These are phyloP conservation scores for Leucoraja ocellata DNA, from an alignment of 2,797 vertebrate species.

Conservation along the genomic window DNA sequence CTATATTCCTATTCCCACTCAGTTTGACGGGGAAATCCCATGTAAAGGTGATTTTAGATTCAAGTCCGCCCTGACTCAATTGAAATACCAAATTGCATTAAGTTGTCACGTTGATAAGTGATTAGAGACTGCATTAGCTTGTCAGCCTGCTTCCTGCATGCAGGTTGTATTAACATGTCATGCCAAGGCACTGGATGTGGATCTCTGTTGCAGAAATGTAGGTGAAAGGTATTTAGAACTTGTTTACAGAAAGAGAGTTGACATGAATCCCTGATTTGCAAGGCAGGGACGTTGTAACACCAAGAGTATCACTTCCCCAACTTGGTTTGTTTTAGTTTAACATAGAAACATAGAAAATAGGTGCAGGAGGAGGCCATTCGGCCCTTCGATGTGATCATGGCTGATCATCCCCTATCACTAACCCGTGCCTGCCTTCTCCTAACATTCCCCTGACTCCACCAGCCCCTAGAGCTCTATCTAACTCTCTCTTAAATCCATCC, in stretches of 20 bases:
- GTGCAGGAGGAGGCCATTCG: no score
- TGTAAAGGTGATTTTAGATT: constrained; percentile 19
- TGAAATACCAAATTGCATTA: constrained; percentile 11
- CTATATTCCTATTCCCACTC: not conserved
- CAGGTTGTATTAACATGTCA: not conserved
- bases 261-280: constrained; percentile 1
- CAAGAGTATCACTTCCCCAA: not conserved
- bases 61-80: constrained; percentile 28
- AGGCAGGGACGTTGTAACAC: not conserved
- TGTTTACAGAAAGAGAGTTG: not conserved
- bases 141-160: not conserved
- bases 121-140: not conserved
- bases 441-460: no score
- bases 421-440: no score
- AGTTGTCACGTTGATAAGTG: not conserved
- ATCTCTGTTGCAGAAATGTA: not conserved
- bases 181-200: not conserved
- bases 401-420: no score
- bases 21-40: constrained; percentile 13
- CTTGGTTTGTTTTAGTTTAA: not conserved
- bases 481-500: no score
- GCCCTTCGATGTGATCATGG: no score
- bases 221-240: not conserved
- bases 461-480: no score
- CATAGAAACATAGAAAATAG: no score